Base-by-base conservation (phyloP, 2,888 invertebrate species). In the Gasteruption jaculator region DNA sequence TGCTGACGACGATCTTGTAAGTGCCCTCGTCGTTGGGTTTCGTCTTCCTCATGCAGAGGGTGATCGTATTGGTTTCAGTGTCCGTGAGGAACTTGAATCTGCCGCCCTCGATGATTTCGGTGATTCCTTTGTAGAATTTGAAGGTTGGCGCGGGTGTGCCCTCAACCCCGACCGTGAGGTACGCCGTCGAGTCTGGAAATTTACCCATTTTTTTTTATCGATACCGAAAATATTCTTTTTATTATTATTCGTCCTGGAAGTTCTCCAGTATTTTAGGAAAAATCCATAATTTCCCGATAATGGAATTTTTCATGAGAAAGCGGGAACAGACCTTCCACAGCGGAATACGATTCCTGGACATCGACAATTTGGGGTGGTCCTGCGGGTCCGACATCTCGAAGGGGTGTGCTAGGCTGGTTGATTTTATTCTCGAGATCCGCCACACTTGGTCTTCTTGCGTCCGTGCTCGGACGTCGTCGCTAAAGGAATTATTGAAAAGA, bases 21-120 rank as follows among this genome's bases (percentile, higher is more conserved):
- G 88, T 90, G 38, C 92, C 93, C 74, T 97, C 96, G 83, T 99
- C 99, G 63, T 91, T 90, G 32, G 93, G 90, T 68, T 95, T 93
- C 54, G 92, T 85, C 77, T 97, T 97, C 59, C 91, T 83, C 77
- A 99, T 92, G 69, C 93, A 92, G 48, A 99, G 78, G 26, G 93
- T 92, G 57, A 96, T 88, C 43, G 87, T 83, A 66, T 91, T 93
- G 45, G 85, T 86, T 60, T 93, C 91, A 34, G 94, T 91, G 73
- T 97, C 96, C 25, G 96, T 95, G 59, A 91, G 77, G 69, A 91
- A 89, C 71, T 93, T 94, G 74, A 92, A 95, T 48, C 95, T 83
- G 54, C 96, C 97, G 54, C 94, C 92, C 73, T 93, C 93, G 63
- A 92, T 83, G 59, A 95, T 89, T 74, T 93, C 92, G 20, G 86